Base-by-base conservation (phyloP, 2,888 invertebrate species). In the Cylloceria caligata region DNA sequence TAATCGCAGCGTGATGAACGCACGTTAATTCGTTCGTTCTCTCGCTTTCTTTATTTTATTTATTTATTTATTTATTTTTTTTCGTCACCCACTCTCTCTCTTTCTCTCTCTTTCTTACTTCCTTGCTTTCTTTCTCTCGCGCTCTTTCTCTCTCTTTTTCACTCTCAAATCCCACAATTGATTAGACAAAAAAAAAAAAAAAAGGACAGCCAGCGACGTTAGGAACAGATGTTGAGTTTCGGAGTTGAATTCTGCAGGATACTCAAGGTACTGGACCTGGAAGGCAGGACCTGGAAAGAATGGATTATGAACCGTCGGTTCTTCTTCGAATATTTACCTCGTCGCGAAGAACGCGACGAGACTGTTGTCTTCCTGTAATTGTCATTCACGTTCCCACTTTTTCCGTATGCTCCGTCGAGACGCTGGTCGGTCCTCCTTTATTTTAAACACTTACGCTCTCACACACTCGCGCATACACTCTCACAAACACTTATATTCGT, bases 221-320 rank as follows among this genome's bases (percentile, higher is more conserved):
- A 86, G 88, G 90, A 90, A 90, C 89, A 88, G 87, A 89, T 89
- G 77, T 57, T 75, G 60, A 81, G 57, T 90, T 90, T 87, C 92
- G 90, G 90, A 91, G 90, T 90, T 88, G 88, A 89, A 87, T 62
- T 91, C 91, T 91, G 91, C 91, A 91, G 92, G 91, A 92, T 90
- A 88, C 91, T 90, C 90, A 87, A 86, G 90, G 91, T 90, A 89
- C 91, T 92, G 91, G 92, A 90, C 92, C 92, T 92, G 92, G 92
- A 92, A 90, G 87, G 88, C 92, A 92, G 92, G 92, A 92, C 92
- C 92, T 92, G 92, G 92, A 92, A 92, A 92, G 88, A 92, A 92
- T 92, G 92, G 92, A 91, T 91, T 92, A 92, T 91, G 89, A 90
- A 87, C 86, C 87, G 88, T 88, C 87, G 80, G 45, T 42, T 49